Base-by-base conservation (phyloP, 2,797 vertebrate genomes). In the Leptatherina wallacei region DNA sequence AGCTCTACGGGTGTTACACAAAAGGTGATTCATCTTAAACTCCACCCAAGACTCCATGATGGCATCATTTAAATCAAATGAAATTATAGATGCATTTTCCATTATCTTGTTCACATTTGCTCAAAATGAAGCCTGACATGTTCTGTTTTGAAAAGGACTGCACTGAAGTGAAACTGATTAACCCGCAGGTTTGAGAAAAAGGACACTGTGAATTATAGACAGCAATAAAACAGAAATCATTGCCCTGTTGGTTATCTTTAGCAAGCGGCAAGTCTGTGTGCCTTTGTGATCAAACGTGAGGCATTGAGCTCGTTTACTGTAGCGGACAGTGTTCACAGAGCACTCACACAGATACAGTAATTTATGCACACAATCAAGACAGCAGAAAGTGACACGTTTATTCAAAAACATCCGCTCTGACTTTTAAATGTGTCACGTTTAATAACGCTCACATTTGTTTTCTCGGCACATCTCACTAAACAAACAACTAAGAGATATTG, bases 401-500 rank as follows among this genome's bases (percentile, higher is more conserved):
- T 79, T 82, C 62, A 66, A 51, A 90, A 90, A 86, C 85, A 88
- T 86, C 78, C 77, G 59, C 75, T 83, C 55, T 4, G 52, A 73
- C 61, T 81, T 80, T 55, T 78, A 49, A 83, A 80, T 42, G 71
- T 77, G 89, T 84, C 85, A 80, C 24, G 24, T 89, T 89, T 78
- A 71, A 85, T 89, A 51, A 68, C 0, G 47, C 77, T 90, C 85
- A 85, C 80, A 75, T 89, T 88, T 85, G 77, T 86, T 78, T 77
- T 64, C 69, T 71, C 70, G 29, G 78, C 85, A 83, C 82, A 87
- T 82, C 78, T 83, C 80, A 68, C 80, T 83, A 88, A 88, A 85
- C 87, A 90, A 88, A 91, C 87, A 86, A 85, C 78, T 57, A 65
- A 62, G 71, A 81, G 78, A 78, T 72, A 83, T 79, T 78, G 87